phyloP scores from a whole-genome alignment of 2,113 vertebrate genomes.

The Pithys albifrons region DNA sequence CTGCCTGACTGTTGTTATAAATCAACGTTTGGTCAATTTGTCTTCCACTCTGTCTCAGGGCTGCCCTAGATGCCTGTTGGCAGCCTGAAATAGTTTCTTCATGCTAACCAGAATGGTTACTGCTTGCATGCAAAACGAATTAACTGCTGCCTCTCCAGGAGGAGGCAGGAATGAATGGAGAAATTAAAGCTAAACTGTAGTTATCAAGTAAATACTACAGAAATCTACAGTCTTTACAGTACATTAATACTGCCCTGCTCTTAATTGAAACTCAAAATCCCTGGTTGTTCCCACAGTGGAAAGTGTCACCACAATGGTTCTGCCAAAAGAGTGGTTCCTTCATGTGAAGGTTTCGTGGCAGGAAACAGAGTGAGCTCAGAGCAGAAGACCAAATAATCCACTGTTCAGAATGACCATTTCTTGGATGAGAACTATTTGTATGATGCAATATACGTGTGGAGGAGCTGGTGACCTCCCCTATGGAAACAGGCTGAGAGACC shows the following conservation, averaged over 20 bases:
- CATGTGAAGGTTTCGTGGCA: neutral
- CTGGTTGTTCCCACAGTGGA: neutral
- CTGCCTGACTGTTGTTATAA: constrained; percentile 40
- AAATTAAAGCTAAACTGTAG: neutral
- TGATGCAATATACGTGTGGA: neutral
- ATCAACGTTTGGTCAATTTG: constrained; percentile 47
- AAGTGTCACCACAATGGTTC: neutral
- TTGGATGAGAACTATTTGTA: neutral
- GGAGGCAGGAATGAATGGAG: neutral
- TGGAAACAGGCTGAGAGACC: neutral
- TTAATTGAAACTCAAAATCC: neutral
- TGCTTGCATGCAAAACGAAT: neutral
- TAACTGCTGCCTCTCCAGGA: neutral
- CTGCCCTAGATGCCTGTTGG: neutral
- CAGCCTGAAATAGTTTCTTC: neutral
- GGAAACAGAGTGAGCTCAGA: neutral
- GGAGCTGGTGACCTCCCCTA: neutral
- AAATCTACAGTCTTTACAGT: neutral
- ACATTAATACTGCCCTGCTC: neutral
- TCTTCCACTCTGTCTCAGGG: constrained; percentile 5
- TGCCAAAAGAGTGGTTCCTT: neutral
- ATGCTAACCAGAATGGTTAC: neutral
- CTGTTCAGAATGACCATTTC: neutral
- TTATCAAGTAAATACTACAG: neutral
- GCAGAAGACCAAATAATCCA: neutral